Conservation (phyloP, 2,888 invertebrate species). For the Clunio marinus region DNA sequence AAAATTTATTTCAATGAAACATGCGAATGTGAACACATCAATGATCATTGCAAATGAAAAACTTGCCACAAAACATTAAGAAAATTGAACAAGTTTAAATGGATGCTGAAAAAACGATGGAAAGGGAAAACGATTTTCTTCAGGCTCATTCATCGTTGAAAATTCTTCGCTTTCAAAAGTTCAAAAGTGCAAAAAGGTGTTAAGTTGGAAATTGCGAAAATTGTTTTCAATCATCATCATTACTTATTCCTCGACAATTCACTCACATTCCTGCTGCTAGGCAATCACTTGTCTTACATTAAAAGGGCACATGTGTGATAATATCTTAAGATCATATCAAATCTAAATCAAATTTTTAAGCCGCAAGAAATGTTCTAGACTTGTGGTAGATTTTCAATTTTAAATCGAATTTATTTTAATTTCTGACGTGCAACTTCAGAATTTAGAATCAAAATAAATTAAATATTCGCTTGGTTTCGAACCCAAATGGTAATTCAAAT, state of each 20-base stretch:
- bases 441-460: too few species aligned
- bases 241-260: neutral
- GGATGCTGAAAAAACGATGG: too few species aligned
- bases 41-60: neutral
- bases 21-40: neutral
- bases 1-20: too few species aligned
- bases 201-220: neutral
- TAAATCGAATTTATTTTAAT: too few species aligned
- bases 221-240: neutral
- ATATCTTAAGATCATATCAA: neutral
- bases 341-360: neutral
- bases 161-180: neutral
- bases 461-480: too few species aligned
- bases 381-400: too few species aligned
- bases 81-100: neutral
- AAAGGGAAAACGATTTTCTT: too few species aligned
- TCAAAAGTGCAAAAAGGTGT: slow-evolving; percentile 25
- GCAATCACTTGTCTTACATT: too few species aligned
- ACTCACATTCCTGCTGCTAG: neutral
- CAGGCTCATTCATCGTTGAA: neutral
- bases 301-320: too few species aligned
- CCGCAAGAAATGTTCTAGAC: neutral
- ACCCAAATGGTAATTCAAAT: too few species aligned
- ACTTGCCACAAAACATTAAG: neutral
- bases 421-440: too few species aligned